Percentiles rank a stretch among this genome's conserved stretches.
phyloP scores from a whole-genome alignment of 2,797 vertebrate genomes.

The Ambastaia sidthimunki region DNA sequence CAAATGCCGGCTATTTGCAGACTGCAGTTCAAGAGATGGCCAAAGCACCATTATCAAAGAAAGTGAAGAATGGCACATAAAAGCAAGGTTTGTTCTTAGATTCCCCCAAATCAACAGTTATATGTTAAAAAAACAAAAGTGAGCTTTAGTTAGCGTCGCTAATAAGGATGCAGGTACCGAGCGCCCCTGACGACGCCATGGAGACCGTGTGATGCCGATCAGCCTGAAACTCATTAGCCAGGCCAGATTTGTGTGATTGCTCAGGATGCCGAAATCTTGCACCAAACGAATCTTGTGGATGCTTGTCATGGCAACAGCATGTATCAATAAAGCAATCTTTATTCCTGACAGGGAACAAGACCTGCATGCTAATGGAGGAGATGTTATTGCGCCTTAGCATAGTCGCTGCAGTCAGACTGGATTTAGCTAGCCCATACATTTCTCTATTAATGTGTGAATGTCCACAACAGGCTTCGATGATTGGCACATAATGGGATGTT shows the following conservation, averaged over 20 bases:
- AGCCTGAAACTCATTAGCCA: constrained; percentile 43
- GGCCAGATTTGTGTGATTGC: constrained; percentile 48
- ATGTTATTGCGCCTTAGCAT: constrained; percentile 29
- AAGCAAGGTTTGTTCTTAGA: constrained; percentile 8
- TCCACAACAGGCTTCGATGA: constrained; percentile 37
- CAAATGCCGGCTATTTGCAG: constrained; percentile 29
- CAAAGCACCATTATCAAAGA: constrained; percentile 26
- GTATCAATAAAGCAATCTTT: constrained; percentile 55
- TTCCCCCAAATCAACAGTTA: constrained; percentile 36
- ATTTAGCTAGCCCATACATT: constrained; percentile 35
- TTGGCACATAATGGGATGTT: constrained; percentile 48
- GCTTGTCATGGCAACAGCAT: constrained; percentile 57
- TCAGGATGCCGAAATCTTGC: constrained; percentile 50
- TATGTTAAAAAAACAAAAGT: constrained; percentile 10
- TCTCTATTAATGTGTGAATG: constrained; percentile 23
- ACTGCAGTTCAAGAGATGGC: constrained; percentile 11
- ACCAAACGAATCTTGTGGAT: constrained; percentile 39
- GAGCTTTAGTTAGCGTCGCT: neutral
- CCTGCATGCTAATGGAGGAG: constrained; percentile 47
- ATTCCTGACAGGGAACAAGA: constrained; percentile 51
- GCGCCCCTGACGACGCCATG: constrained; percentile 28
- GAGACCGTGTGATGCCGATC: constrained; percentile 35
- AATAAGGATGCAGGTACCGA: neutral
- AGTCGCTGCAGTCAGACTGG: constrained; percentile 24
- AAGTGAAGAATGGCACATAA: constrained; percentile 26